Conservation (phyloP, 35 echinoderm and acorn worm genomes). For the Diadema setosum region DNA sequence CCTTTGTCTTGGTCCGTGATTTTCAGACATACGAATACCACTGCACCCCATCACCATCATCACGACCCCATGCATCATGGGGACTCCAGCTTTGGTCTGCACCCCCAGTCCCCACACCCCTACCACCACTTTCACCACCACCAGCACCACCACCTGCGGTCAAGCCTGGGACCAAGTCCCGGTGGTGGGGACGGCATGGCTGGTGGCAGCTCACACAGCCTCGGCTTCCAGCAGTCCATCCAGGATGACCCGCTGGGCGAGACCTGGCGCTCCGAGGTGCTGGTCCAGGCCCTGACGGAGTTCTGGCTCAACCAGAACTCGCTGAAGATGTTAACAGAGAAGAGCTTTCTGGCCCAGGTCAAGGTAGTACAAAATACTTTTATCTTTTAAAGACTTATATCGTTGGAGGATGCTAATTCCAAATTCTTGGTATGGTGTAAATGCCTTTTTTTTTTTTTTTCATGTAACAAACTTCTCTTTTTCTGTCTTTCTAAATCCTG, state of each 20-base stretch:
- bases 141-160: neutral
- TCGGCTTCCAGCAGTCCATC: neutral
- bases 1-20: neutral
- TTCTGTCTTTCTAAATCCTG: too few relatives aligned
- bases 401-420: too few relatives aligned
- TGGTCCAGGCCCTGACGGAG: constrained; percentile 77
- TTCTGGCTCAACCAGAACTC: constrained; percentile 97
- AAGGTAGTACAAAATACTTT: too few relatives aligned
- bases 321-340: constrained; percentile 29
- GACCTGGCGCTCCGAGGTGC: constrained; percentile 85
- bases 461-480: too few relatives aligned
- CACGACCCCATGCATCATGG: neutral
- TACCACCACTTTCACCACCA: too few relatives aligned
- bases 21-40: too few relatives aligned
- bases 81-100: neutral
- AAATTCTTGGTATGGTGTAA: too few relatives aligned
- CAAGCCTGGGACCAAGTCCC: neutral
- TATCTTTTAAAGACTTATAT: too few relatives aligned
- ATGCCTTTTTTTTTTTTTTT: too few relatives aligned
- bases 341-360: constrained; percentile 70
- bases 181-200: neutral
- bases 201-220: neutral
- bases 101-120: neutral
- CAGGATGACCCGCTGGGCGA: constrained; percentile 32
- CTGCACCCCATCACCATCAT: neutral